Base-by-base conservation (phyloP, 2,113 vertebrate species). In the Axis porcinus region DNA sequence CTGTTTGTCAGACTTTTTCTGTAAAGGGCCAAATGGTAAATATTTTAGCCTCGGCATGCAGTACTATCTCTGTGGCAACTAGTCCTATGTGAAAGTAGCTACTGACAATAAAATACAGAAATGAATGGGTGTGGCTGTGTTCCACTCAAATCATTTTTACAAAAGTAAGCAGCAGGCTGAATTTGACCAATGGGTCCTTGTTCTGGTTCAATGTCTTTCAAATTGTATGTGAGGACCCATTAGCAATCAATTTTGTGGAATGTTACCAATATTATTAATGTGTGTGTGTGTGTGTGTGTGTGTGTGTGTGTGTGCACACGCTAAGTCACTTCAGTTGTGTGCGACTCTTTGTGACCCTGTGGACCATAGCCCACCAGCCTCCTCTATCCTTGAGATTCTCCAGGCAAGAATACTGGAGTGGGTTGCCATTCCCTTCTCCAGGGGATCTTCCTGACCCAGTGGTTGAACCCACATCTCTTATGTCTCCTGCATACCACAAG, bases 251-350 rank as follows among this genome's bases (percentile, higher is more conserved):
- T 76, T 85, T 88, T 67, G 30, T 95, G 28, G 28, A 82, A 67
- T 21, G 27, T 84, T n/a, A 86, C 14, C 23, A 87, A 79, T 90
- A 90, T n/a, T 90, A 87, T 55, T 40, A 40, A 11, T 13, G 5
- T 25, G 21, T 27, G 21, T 40, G 67, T 74, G 36, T 25, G 21
- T 27, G 21, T 40, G 67, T 74, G 36, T 40, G 70, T 70, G 64
- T 67, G 16, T n/a, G 16, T 70, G 17, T 21, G 64, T 2, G 12
- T 6, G 67, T 40, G 67, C 0, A 0, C 9, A 19, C 16, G 9
- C 19, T 13, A 70, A 40, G n/a, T 70, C 19, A 21, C 19, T 70
- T 70, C 67, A 70, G n/a, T 11, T 70, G 67, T 70, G 19, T 70
- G n/a, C 11, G 5, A 70, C 19, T 70, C n/a, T 70, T 40, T 21